Base-by-base conservation (phyloP, 2,888 invertebrate species). In the Timema podura region DNA sequence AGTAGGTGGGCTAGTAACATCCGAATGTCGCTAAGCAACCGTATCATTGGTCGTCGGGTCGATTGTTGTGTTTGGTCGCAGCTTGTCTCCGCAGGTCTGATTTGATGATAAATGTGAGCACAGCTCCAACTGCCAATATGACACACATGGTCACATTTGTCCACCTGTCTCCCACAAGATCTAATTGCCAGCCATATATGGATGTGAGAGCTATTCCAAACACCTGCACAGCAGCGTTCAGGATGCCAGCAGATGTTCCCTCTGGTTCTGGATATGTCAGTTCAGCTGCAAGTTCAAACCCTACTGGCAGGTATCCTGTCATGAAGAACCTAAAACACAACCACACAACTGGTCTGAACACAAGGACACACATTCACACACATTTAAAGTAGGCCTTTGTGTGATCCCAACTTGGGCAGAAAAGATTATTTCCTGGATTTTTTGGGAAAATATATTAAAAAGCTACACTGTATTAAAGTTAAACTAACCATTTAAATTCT, bases 271-370 rank as follows among this genome's bases (percentile, higher is more conserved):
- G 98, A 79, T 95, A 98, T 0, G 98, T 99, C 30, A 30, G 30
- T 30, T 30, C 30, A 30, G 30, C 30, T 2, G 96, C 98, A 77
- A 98, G 92, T 81, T 98, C 98, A 83, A 98, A 99, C 2, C 98
- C 98, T 15, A 99, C 94, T 0, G 98, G 97, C 68, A 99, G 83
- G 78, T 98, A 96, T 15, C 98, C 98, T n/a, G 98, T 98, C 98
- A 98, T 98, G 83, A 98, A 98, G 84, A 98, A 98, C 74, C 98
- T 97, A 13, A 30, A 30, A 30, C 30, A 30, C 30, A 2, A 30
- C 30, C 30, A n/a, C n/a, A n/a, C n/a, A n/a, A n/a, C n/a, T n/a
- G n/a, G n/a, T n/a, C n/a, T n/a, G n/a, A n/a, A n/a, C n/a, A n/a
- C n/a, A n/a, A n/a, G n/a, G n/a, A n/a, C n/a, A n/a, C n/a, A n/a